phyloP scores from a whole-genome alignment of 2,797 vertebrate species.

The Thaleichthys pacificus region DNA sequence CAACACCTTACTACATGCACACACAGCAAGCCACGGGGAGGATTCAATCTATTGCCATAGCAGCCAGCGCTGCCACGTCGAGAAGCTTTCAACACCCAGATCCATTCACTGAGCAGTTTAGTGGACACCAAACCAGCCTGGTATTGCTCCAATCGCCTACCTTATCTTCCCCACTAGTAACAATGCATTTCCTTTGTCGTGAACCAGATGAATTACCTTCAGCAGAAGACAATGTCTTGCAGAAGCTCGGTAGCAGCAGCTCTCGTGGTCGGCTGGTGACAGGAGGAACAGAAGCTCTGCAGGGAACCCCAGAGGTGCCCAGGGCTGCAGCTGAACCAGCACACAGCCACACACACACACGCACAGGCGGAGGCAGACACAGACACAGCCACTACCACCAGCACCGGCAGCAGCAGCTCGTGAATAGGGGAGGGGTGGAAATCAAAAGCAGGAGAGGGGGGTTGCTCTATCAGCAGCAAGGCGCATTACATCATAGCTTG shows the following conservation, averaged over 20 bases:
- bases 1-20: conserved; percentile 68
- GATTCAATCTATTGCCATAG: conserved; percentile 71
- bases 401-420: conserved; percentile 35
- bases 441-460: conserved; percentile 52
- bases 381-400: conserved; percentile 14
- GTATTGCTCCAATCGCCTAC: conserved; percentile 34
- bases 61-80: conserved; percentile 61
- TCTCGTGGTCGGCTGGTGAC: conserved; percentile 55
- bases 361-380: conserved; percentile 42
- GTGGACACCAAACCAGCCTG: conserved; percentile 52
- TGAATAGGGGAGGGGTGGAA: conserved; percentile 39
- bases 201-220: conserved; percentile 65
- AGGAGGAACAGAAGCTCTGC: conserved; percentile 68
- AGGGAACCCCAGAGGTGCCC: conserved; percentile 76
- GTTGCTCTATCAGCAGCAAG: conserved; percentile 75
- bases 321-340: conserved; percentile 72
- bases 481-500: conserved; percentile 83
- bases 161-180: conserved; percentile 18
- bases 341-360: conserved; percentile 26
- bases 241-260: conserved; percentile 46
- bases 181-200: conserved; percentile 51
- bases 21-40: conserved; percentile 50
- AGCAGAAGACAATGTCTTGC: conserved; percentile 56
- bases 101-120: conserved; percentile 63
- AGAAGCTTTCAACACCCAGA: conserved; percentile 60